These are phyloP conservation scores for Campaea margaritaria DNA, from an alignment of 2,888 invertebrate species.

Conservation along the genomic window DNA sequence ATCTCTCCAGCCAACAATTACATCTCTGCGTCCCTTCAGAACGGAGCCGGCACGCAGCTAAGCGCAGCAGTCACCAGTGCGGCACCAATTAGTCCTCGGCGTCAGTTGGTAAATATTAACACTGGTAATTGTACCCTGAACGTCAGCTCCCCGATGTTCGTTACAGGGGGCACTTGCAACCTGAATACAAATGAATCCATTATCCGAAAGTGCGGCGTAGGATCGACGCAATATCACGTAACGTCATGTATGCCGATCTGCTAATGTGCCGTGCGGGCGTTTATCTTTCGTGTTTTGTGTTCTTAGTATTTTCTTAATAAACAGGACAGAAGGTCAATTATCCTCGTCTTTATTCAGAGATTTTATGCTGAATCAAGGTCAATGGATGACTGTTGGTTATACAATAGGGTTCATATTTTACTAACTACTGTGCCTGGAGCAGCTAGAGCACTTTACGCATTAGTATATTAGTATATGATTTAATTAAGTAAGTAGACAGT, in stretches of 20 bases:
- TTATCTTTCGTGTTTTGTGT: conserved; percentile 35
- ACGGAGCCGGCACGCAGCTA: conserved; percentile 43
- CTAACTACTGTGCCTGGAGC: too few species aligned
- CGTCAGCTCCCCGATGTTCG: conserved; percentile 81
- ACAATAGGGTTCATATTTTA: too few species aligned
- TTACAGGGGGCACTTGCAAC: conserved; percentile 78
- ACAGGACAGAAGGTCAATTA: too few species aligned
- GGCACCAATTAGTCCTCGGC: conserved; percentile 76
- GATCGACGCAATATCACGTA: conserved; percentile 73
- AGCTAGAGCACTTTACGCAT: too few species aligned
- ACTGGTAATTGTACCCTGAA: conserved; percentile 81
- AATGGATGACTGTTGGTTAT: too few species aligned
- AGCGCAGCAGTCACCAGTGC: conserved; percentile 59
- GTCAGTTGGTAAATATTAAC: conserved; percentile 84
- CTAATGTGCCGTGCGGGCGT: conserved; percentile 50
- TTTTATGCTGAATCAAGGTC: too few species aligned
- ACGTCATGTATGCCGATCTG: conserved; percentile 57
- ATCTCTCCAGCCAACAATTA: not conserved
- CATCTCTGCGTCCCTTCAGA: not conserved
- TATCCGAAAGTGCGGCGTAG: conserved; percentile 77
- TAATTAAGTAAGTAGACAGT: too few species aligned
- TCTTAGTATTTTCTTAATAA: not conserved
- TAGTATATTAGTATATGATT: too few species aligned
- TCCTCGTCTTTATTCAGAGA: too few species aligned
- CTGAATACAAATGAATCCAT: conserved; percentile 84